Base-by-base conservation (phyloP, 2,888 invertebrate genomes). In the Drosophila suboccidentalis region DNA sequence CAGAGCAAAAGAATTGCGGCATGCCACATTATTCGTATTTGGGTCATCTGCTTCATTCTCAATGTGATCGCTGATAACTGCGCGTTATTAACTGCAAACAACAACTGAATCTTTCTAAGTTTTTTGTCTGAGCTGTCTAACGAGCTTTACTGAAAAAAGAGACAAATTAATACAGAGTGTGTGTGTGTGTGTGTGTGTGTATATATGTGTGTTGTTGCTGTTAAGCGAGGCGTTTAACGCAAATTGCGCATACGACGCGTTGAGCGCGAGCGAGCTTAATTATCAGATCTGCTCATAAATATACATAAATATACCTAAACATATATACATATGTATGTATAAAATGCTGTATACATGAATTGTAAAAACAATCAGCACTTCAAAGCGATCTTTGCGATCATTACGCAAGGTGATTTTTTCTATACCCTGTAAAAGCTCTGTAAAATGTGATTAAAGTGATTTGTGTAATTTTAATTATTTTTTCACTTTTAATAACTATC, bases 181-280 rank as follows among this genome's bases (percentile, higher is more conserved):
- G 57, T 19, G 34, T 53, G 38, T 29, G 13, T 59, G 41, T 60
- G 22, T 53, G 15, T 66, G 22, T 66, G 29, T 1, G 41, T 36
- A 38, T 15, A 26, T 15, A 15, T 72, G 49, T 50, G 58, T 66
- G 19, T 43, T 39, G 44, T 32, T 54, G 58, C 41, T 66, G 75
- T 51, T 78, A 73, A 78, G 54, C 75, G 80, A 81, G 66, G 74
- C 80, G 71, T 71, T 82, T 75, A 80, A 53, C 66, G 70, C 54
- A 71, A 75, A 83, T 71, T 69, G 75, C 74, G 87, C 55, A 84
- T 71, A 77, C 76, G 81, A 64, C 54, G 63, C 43, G 82, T 77
- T 81, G 50, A 69, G 44, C 77, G 60, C 44, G 49, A 69, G 46
- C 62, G 64, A 63, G 70, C 78, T 82, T 79, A 71, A 87, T 78